Percentiles rank a stretch among this genome's conserved stretches.
Conservation (phyloP, 2,888 invertebrate species). For the Drosophila prolongata region DNA sequence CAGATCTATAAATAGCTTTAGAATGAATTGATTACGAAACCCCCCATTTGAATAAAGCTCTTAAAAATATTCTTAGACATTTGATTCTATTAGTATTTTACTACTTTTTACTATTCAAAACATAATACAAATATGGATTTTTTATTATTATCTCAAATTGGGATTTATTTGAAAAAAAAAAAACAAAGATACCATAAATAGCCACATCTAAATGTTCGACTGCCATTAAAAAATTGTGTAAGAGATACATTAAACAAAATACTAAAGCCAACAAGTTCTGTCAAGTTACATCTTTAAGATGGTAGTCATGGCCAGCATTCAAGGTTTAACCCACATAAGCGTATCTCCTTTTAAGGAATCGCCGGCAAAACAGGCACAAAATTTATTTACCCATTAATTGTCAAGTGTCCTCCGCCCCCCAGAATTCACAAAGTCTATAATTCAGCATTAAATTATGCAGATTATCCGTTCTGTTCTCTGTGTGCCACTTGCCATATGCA, state of each 20-base stretch:
- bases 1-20: not conserved
- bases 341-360: conserved; percentile 32
- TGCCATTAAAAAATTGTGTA: not conserved
- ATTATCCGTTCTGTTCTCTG: conserved; percentile 51
- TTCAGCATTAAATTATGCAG: conserved; percentile 74
- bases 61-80: too few relatives aligned
- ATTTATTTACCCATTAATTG: conserved; percentile 50
- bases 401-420: conserved; percentile 1
- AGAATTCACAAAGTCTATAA: conserved; percentile 61
- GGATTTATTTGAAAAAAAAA: too few relatives aligned
- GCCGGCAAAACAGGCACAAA: conserved; percentile 8
- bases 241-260: not conserved
- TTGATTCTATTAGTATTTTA: not conserved
- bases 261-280: conserved; percentile 1
- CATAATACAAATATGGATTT: too few relatives aligned
- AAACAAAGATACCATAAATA: not conserved
- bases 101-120: too few relatives aligned
- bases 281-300: conserved; percentile 7
- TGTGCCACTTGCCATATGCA: conserved; percentile 50
- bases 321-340: conserved; percentile 26
- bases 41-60: too few relatives aligned
- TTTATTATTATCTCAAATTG: too few relatives aligned
- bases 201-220: not conserved
- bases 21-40: too few relatives aligned
- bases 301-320: conserved; percentile 5